These are phyloP conservation scores for Thamnophis elegans DNA, from an alignment of 2,797 vertebrate species.

Conservation along the genomic window DNA sequence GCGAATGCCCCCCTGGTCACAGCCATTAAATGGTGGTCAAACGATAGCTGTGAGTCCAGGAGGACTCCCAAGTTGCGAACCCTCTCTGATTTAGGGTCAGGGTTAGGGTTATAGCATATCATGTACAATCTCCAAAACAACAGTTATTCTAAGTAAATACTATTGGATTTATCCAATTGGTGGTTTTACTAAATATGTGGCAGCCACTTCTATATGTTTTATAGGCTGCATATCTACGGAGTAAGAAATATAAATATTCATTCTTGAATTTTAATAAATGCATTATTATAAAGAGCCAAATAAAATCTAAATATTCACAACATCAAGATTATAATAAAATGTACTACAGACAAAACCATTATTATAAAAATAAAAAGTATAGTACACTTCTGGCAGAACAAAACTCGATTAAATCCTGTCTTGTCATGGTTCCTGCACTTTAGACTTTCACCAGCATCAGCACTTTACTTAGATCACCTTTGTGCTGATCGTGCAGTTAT, in stretches of 20 bases:
- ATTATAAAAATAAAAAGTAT: background rate
- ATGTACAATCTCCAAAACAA: background rate
- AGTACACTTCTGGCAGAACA: background rate
- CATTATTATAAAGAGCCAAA: background rate
- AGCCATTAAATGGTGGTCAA: too few relatives aligned
- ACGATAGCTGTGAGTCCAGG: too few relatives aligned
- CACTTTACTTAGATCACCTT: slow-evolving; percentile 22
- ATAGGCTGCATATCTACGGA: background rate
- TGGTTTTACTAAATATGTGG: background rate
- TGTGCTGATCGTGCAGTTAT: slow-evolving; percentile 33
- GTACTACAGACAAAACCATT: background rate
- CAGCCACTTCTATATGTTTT: background rate
- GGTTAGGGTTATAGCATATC: too few relatives aligned
- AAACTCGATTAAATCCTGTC: slow-evolving; percentile 13
- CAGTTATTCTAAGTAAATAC: background rate
- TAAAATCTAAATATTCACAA: background rate
- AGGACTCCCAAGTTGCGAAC: too few relatives aligned
- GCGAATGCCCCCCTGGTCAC: too few relatives aligned
- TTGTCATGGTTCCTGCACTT: slow-evolving; percentile 2
- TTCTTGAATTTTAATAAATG: background rate
- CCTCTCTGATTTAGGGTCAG: too few relatives aligned
- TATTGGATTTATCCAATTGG: background rate
- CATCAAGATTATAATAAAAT: background rate
- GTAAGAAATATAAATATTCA: background rate
- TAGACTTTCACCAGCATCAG: slow-evolving; percentile 18